phyloP scores from a whole-genome alignment of 2,888 invertebrate species.

The Sipha maydis region DNA sequence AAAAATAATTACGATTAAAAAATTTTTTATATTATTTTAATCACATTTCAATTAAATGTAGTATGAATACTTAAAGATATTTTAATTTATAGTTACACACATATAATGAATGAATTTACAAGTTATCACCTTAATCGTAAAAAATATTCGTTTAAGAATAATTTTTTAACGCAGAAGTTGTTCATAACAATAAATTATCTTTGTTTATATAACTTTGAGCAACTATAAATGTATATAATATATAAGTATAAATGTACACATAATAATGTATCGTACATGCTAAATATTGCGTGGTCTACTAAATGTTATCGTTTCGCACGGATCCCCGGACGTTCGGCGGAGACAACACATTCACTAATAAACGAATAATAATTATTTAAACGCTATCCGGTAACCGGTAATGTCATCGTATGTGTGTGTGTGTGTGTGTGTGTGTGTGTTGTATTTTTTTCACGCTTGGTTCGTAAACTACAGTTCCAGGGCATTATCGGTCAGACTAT shows the following conservation, averaged over 20 bases:
- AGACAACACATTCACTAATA: slow-evolving; percentile 51
- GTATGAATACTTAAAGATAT: background rate
- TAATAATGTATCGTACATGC: slow-evolving; percentile 1
- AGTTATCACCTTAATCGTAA: background rate
- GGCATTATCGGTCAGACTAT: slow-evolving; percentile 59
- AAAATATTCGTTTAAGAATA: background rate
- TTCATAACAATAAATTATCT: background rate
- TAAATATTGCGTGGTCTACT: background rate
- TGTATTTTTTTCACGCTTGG: slow-evolving; percentile 39
- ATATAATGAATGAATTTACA: background rate
- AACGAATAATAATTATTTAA: slow-evolving; percentile 55
- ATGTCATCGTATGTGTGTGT: slow-evolving; percentile 43
- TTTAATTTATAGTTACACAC: too few species aligned
- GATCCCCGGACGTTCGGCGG: slow-evolving; percentile 10
- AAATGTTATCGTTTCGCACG: slow-evolving; percentile 38
- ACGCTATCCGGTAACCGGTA: slow-evolving; percentile 53
- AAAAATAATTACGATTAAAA: background rate
- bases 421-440: slow-evolving; percentile 41
- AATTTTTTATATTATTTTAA: background rate
- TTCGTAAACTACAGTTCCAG: slow-evolving; percentile 57
- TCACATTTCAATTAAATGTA: background rate
- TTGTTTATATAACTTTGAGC: slow-evolving; percentile 9
- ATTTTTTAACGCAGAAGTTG: slow-evolving; percentile 8
- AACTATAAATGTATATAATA: background rate
- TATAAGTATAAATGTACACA: background rate